Evolutionary conservation across 1,140 invertebrate genomes (phyloP).

Genomic region (Eumaeus atala): DNA sequence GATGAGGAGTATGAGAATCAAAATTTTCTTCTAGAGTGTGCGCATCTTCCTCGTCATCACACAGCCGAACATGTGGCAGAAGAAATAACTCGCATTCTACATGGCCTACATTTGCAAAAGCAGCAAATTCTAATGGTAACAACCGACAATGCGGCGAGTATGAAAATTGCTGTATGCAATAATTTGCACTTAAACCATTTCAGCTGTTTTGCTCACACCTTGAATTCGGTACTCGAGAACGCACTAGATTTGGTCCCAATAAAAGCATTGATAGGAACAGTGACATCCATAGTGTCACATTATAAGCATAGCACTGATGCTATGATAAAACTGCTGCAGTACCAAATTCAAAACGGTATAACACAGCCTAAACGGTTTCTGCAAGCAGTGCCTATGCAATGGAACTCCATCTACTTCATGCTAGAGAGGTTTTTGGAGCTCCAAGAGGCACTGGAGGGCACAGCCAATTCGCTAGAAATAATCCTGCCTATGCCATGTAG

Average conservation of each 20-base stretch:
- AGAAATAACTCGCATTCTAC: neutral
- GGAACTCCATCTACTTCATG: constrained; percentile 38
- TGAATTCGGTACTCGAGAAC: constrained; percentile 35
- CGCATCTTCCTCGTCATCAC: neutral
- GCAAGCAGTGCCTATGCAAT: constrained; percentile 38
- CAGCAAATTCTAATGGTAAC: neutral
- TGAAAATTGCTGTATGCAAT: constrained; percentile 30
- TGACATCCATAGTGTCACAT: constrained; percentile 23
- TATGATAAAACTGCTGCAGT: constrained; percentile 15
- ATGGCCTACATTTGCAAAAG: too few relatives aligned
- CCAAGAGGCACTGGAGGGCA: constrained; percentile 19
- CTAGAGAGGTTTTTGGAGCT: constrained; percentile 13
- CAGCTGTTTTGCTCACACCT: constrained; percentile 34
- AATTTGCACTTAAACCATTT: constrained; percentile 30
- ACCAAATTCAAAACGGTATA: constrained; percentile 25
- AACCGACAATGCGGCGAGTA: constrained; percentile 37
- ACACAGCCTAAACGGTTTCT: constrained; percentile 32
- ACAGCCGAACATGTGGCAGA: neutral
- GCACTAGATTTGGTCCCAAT: constrained; percentile 13
- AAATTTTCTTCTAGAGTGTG: neutral
- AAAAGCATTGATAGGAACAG: constrained; percentile 14
- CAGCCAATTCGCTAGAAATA: constrained; percentile 11
- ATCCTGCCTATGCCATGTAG: constrained; percentile 9
- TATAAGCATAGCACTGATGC: constrained; percentile 21
- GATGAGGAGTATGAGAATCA: neutral